Conservation (phyloP, 2,797 vertebrate species). For the Gymnothorax reevesii region DNA sequence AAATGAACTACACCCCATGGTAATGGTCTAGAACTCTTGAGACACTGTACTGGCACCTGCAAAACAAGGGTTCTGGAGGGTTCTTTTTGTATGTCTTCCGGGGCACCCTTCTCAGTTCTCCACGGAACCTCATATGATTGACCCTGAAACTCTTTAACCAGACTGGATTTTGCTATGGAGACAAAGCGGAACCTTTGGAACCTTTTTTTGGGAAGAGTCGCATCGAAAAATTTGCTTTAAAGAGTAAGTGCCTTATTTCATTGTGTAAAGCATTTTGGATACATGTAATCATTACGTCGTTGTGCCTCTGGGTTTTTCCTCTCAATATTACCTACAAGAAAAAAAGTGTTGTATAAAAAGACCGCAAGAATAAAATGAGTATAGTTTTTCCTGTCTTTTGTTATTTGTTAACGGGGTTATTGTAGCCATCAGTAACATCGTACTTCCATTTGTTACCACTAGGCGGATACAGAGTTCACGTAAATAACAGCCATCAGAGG, state of each 20-base stretch:
- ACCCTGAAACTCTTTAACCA: no score
- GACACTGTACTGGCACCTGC: neutral
- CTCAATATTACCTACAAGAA: neutral
- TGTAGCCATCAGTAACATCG: neutral
- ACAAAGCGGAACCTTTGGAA: no score
- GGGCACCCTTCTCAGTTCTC: no score
- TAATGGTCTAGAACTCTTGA: neutral
- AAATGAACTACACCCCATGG: neutral
- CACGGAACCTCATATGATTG: no score
- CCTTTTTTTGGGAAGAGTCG: neutral
- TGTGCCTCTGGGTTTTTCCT: conserved; percentile 31
- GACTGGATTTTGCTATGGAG: no score
- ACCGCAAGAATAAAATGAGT: conserved; percentile 24
- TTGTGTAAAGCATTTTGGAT: conserved; percentile 18
- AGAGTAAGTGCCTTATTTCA: conserved; percentile 27
- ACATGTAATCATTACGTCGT: conserved; percentile 20
- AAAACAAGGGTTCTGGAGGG: no score
- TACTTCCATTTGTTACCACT: neutral
- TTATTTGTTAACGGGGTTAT: neutral
- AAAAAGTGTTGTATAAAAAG: conserved; percentile 19
- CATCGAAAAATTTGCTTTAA: neutral
- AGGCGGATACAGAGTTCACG: neutral
- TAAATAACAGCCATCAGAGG: neutral
- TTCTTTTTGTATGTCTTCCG: no score
- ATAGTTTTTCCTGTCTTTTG: conserved; percentile 18